Base-by-base conservation (phyloP, 1,140 invertebrate species). In the Pseudomyrmex dendroicus region DNA sequence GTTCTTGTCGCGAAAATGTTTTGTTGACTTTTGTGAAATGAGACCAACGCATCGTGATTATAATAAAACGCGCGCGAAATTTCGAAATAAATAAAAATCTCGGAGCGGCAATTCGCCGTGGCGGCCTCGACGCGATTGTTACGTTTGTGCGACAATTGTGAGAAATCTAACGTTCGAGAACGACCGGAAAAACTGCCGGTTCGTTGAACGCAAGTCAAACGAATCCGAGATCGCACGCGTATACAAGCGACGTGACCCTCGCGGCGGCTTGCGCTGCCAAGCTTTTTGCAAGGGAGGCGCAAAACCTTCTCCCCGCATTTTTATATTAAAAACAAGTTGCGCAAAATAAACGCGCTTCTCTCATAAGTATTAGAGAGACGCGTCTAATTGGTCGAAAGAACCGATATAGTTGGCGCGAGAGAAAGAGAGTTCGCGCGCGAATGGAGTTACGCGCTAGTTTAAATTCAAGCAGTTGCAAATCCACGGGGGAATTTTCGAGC, bases 391-490 rank as follows among this genome's bases (percentile, higher is more conserved):
- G 35, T 35, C n/a, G 25, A 66, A 15, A 50, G 46, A 68, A 78
- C 35, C 64, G 63, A 88, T 82, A 67, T 82, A 67, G 56, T 59
- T 5, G 35, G 35, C 35, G 35, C 20, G 20, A 20, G 20, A 35
- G 35, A 35, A 35, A 35, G 4, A 7, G 50, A 67, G 44, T 44
- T 66, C 52, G 70, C 57, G 63, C 20, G 44, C 20, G 44, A 82
- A 35, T 25, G n/a, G 20, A 25, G 52, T 46, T 67, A 62, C 56
- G 15, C 48, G 25, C 22, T 54, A 57, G 56, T 17, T 78, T 54
- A 83, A 83, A 88, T 83, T 87, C 74, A 61, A 74, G 61, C 73
- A n/a, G 17, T 54, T 63, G 73, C 73, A 25, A 77, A 77, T 54
- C 22, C 44, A 13, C n/a, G 46, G 54, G 44, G 20, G 63, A 35